phyloP scores from a whole-genome alignment of 2,888 invertebrate genomes.

The Schizotus pectinicornis region DNA sequence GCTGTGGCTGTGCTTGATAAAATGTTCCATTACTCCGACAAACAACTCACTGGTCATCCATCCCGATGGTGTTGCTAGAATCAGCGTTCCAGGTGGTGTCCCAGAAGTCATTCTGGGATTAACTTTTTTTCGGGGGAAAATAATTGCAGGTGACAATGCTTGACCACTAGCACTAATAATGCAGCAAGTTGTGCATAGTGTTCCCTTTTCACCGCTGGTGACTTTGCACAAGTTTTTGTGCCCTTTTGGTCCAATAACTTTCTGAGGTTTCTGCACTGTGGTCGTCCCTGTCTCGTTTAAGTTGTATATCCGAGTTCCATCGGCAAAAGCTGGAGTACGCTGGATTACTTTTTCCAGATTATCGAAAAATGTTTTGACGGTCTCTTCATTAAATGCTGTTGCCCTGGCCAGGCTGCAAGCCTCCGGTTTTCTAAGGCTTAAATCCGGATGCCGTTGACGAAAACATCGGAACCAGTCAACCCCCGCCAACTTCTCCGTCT shows the following conservation, averaged over 20 bases:
- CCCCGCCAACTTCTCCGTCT: slow-evolving; percentile 21
- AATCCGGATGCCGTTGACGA: slow-evolving; percentile 20
- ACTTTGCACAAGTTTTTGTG: slow-evolving; percentile 40
- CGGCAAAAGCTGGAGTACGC: slow-evolving; percentile 32
- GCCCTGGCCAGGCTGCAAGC: slow-evolving; percentile 33
- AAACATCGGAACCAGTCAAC: slow-evolving; percentile 16
- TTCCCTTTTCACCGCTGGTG: slow-evolving; percentile 45
- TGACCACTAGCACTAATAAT: slow-evolving; percentile 35
- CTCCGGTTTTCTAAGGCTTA: slow-evolving; percentile 38
- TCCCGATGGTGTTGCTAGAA: slow-evolving; percentile 45
- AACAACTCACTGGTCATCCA: slow-evolving; percentile 48
- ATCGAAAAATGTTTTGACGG: slow-evolving; percentile 35
- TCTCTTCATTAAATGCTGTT: slow-evolving; percentile 30
- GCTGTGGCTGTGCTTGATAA: slow-evolving; percentile 31
- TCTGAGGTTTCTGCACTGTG: slow-evolving; percentile 48
- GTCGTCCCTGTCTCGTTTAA: slow-evolving; percentile 49
- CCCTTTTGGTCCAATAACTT: slow-evolving; percentile 47
- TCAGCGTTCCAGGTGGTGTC: slow-evolving; percentile 48
- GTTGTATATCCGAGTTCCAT: slow-evolving; percentile 48
- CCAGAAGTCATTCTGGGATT: slow-evolving; percentile 29
- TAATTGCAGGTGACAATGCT: slow-evolving; percentile 36
- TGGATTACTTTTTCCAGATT: slow-evolving; percentile 39
- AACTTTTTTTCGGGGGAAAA: slow-evolving; percentile 36
- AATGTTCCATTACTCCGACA: slow-evolving; percentile 16
- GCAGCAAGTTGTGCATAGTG: slow-evolving; percentile 37